phyloP scores from a whole-genome alignment of 2,113 vertebrate species.

The Gobio gobio region DNA sequence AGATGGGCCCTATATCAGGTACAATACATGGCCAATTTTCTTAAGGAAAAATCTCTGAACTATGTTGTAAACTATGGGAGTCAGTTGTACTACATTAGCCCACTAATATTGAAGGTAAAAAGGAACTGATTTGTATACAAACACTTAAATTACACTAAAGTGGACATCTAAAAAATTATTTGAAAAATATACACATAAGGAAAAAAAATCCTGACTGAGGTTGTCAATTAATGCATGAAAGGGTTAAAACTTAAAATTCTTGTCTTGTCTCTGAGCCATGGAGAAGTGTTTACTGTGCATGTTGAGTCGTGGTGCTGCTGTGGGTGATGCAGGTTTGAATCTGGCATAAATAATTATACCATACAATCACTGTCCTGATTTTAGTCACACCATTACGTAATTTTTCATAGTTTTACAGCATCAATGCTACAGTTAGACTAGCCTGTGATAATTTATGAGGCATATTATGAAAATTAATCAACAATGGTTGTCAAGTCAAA shows the following conservation, averaged over 20 bases:
- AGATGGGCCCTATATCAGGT: too few species aligned
- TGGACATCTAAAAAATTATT: too few species aligned
- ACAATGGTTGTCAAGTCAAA: neutral
- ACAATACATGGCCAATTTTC: too few species aligned
- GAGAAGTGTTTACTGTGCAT: neutral
- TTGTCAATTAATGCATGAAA: too few species aligned
- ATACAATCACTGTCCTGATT: neutral
- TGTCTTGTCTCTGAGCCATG: neutral
- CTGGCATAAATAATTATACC: neutral
- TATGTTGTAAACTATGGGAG: too few species aligned
- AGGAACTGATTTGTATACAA: too few species aligned
- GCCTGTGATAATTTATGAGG: neutral
- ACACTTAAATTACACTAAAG: too few species aligned
- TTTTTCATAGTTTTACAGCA: neutral
- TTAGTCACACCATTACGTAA: neutral
- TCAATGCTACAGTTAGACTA: neutral
- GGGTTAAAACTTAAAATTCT: neutral
- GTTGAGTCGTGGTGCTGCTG: neutral
- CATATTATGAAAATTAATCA: neutral
- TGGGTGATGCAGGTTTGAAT: neutral
- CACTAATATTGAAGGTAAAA: too few species aligned
- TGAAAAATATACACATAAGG: too few species aligned
- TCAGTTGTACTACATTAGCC: too few species aligned
- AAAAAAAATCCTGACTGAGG: too few species aligned
- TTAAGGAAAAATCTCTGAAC: too few species aligned